phyloP scores from a whole-genome alignment of 2,888 invertebrate species.

The Cosmorhoe ocellata region DNA sequence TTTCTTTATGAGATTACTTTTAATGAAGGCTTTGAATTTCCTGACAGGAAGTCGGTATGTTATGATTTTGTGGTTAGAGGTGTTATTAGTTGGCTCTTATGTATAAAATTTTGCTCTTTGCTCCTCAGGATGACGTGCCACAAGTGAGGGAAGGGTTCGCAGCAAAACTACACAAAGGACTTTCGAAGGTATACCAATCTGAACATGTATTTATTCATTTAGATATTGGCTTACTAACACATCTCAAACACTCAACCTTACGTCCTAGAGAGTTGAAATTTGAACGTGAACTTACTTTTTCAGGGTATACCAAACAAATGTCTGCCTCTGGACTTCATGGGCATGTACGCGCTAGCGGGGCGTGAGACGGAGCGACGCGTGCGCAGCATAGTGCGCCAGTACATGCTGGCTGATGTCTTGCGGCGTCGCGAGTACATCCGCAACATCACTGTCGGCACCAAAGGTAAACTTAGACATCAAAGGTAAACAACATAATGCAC shows the following conservation, averaged over 20 bases:
- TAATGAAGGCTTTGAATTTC: too few species aligned
- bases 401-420: constrained; percentile 94
- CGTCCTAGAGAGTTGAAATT: too few species aligned
- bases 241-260: too few species aligned
- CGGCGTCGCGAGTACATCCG: constrained; percentile 95
- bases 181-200: constrained; percentile 75
- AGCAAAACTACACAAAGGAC: constrained; percentile 95
- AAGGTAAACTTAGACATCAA: constrained; percentile 44
- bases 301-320: constrained; percentile 94
- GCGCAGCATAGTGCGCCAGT: constrained; percentile 86
- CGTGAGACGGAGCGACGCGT: constrained; percentile 92
- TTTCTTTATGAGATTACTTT: too few species aligned
- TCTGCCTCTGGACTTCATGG: constrained; percentile 98
- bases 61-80: too few species aligned
- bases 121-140: constrained; percentile 86
- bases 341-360: constrained; percentile 95
- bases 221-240: too few species aligned
- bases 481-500: too few species aligned
- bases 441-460: constrained; percentile 88
- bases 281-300: too few species aligned
- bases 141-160: constrained; percentile 95
- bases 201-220: too few species aligned
- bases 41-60: too few species aligned
- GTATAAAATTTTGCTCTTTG: not conserved
- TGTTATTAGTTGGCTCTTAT: not conserved